These are phyloP conservation scores for Agrotis clavis DNA, from an alignment of 2,888 invertebrate genomes.

Conservation along the genomic window DNA sequence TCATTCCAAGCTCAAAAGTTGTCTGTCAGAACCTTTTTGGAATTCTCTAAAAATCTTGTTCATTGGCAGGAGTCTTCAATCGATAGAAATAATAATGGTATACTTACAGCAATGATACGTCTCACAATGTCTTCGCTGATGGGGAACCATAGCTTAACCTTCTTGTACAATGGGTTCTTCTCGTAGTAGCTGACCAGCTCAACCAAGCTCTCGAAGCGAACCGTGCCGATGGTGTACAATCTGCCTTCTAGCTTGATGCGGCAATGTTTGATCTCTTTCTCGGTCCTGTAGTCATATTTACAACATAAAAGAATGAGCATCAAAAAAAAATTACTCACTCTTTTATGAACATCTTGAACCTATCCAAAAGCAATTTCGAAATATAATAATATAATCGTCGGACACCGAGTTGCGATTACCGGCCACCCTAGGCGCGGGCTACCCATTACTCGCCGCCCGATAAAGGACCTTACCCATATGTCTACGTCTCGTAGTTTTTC, in stretches of 20 bases:
- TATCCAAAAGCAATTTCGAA: neutral
- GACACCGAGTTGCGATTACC: no score
- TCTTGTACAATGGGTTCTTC: slow-evolving; percentile 97
- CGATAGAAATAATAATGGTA: neutral
- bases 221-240: slow-evolving; percentile 96
- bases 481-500: no score
- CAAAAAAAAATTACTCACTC: neutral
- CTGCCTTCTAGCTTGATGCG: slow-evolving; percentile 98
- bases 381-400: no score
- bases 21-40: no score
- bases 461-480: no score
- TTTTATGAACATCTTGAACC: neutral
- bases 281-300: slow-evolving; percentile 92
- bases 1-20: no score
- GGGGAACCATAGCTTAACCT: slow-evolving; percentile 96
- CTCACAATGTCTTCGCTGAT: slow-evolving; percentile 94
- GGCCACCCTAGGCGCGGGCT: no score
- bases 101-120: slow-evolving; percentile 92
- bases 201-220: slow-evolving; percentile 98
- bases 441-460: no score
- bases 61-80: no score
- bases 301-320: neutral
- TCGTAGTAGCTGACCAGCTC: slow-evolving; percentile 98
- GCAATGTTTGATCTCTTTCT: slow-evolving; percentile 99
- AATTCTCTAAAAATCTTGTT: no score